phyloP scores from a whole-genome alignment of 2,113 vertebrate genomes.

The Lethenteron camtschaticum region DNA sequence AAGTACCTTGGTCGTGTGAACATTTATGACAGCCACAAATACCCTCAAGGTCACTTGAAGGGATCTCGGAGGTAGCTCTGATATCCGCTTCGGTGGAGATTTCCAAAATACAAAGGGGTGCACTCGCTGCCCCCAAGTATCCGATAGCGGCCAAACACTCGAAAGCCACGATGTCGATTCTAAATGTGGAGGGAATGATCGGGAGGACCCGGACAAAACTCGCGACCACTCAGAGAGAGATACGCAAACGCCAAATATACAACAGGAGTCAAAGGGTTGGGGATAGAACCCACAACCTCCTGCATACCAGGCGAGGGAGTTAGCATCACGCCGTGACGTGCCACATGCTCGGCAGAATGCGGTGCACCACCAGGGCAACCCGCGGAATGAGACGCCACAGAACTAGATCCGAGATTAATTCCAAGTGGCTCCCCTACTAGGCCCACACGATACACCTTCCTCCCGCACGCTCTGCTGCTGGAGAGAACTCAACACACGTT shows the following conservation, averaged over 20 bases:
- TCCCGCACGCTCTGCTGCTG: too few relatives aligned
- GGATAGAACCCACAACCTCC: neutral
- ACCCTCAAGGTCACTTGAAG: neutral
- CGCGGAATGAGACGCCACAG: too few relatives aligned
- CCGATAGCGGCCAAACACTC: neutral
- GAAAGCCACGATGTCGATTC: neutral
- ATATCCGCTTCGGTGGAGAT: neutral
- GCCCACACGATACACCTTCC: too few relatives aligned
- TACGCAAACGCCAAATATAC: neutral
- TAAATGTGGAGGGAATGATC: neutral
- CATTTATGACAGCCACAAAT: too few relatives aligned
- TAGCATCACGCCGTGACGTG: too few relatives aligned
- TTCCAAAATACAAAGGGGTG: neutral
- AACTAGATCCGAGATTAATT: too few relatives aligned
- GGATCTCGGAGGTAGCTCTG: neutral
- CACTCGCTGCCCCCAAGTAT: neutral
- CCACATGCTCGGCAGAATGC: too few relatives aligned
- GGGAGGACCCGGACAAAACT: neutral
- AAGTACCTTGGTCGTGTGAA: too few relatives aligned
- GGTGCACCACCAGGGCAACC: too few relatives aligned
- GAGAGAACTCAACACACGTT: too few relatives aligned
- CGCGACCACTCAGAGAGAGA: neutral
- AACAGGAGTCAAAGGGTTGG: neutral
- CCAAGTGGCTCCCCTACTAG: too few relatives aligned
- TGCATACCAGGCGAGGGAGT: neutral